Conservation (phyloP, 2,113 vertebrate species). For the Rhinoptilus africanus region DNA sequence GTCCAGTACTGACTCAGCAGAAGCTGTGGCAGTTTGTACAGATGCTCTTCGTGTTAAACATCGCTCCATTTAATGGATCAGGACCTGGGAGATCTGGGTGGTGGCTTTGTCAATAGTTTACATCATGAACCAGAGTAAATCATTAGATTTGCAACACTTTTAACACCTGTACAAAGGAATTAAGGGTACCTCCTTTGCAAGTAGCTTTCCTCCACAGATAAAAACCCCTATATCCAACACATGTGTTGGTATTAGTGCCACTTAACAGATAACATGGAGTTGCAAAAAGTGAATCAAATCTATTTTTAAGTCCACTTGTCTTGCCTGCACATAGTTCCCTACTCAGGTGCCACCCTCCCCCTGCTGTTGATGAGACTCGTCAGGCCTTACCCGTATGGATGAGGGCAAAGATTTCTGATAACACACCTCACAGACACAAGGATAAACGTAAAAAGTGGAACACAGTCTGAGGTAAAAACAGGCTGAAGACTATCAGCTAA, state of each 20-base stretch:
- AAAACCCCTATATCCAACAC: background rate
- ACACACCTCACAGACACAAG: background rate
- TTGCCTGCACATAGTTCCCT: background rate
- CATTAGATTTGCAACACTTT: background rate
- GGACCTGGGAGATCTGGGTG: background rate
- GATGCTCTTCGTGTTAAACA: background rate
- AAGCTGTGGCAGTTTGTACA: background rate
- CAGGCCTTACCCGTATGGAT: background rate
- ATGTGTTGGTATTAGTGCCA: background rate
- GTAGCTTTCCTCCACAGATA: background rate
- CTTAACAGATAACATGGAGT: background rate
- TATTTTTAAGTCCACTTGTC: background rate
- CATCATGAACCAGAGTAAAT: background rate
- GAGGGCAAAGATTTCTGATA: background rate
- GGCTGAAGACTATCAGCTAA: background rate
- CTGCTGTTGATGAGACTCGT: background rate
- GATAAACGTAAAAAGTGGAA: background rate
- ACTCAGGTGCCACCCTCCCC: rapidly evolving
- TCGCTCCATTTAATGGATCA: background rate
- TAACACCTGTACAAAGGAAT: background rate
- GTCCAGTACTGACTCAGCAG: background rate
- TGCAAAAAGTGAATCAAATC: background rate
- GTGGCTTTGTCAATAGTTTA: background rate
- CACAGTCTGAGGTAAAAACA: background rate
- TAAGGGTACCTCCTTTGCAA: background rate